These are phyloP conservation scores for Emys orbicularis DNA, from an alignment of 2,797 vertebrate species.

Conservation along the genomic window DNA sequence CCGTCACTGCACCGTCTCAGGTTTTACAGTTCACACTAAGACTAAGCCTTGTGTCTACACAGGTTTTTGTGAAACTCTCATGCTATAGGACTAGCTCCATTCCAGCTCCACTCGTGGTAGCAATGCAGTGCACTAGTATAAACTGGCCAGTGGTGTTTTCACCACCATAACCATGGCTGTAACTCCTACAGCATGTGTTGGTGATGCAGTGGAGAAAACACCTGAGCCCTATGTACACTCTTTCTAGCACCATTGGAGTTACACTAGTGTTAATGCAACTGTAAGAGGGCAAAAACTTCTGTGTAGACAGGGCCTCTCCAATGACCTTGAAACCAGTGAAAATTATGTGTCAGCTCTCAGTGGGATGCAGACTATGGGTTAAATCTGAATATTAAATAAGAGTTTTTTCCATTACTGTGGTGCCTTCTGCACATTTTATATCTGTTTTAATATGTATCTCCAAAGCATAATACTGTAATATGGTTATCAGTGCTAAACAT, in stretches of 20 bases:
- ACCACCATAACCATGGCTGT: not conserved
- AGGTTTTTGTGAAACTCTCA: fast-evolving
- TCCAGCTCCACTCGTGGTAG: not conserved
- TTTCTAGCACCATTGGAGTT: not conserved
- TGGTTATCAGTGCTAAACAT: not conserved
- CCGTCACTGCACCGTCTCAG: fast-evolving
- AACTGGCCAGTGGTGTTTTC: not conserved
- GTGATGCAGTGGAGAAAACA: not conserved
- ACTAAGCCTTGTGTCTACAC: not conserved
- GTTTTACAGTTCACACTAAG: not conserved
- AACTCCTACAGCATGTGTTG: not conserved
- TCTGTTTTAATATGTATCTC: fast-evolving
- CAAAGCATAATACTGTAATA: fast-evolving
- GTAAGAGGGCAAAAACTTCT: not conserved
- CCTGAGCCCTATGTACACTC: fast-evolving
- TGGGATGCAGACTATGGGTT: fast-evolving
- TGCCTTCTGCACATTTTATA: fast-evolving
- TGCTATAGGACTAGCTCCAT: not conserved
- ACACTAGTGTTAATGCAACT: fast-evolving
- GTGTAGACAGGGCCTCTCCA: fast-evolving
- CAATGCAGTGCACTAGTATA: not conserved
- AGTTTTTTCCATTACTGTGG: not conserved
- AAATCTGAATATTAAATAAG: not conserved
- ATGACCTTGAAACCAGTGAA: not conserved
- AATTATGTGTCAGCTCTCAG: not conserved